Evolutionary conservation across 1,140 invertebrate genomes (phyloP), one percentile per base, ranked within the genome.

Genomic region (Anthonomus grandis): DNA sequence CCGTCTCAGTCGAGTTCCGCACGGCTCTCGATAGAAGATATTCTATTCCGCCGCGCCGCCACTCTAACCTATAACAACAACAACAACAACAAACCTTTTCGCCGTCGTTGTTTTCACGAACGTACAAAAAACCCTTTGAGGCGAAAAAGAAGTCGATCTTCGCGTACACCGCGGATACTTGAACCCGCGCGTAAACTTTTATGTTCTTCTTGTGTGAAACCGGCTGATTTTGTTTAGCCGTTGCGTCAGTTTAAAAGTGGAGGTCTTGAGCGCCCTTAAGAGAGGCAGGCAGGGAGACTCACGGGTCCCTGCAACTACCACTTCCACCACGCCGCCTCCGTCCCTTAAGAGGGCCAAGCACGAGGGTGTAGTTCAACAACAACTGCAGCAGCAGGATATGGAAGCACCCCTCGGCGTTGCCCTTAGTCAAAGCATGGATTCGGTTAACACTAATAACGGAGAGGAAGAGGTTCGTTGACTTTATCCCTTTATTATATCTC

Each of bases 341-440:
- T 64, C 76, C 68, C 75, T 80, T 67, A 81, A 80, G 74, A 77
- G 79, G 67, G 74, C 77, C 72, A 76, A 78, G 73, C 77, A 78
- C 76, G 78, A 80, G 64, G 60, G 59, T 45, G 59, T 52, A 37
- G n/a, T n/a, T n/a, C n/a, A n/a, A n/a, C n/a, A n/a, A n/a, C n/a
- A n/a, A n/a, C n/a, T n/a, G n/a, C 48, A 31, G 61, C 57, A 67
- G 44, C 64, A 71, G 62, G 64, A 68, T 60, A 74, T 74, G 72
- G 72, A 74, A 70, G 77, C 76, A 73, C 78, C 72, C 68, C 78
- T 82, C 71, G 78, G 82, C 64, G 81, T 80, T 62, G 81, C 83
- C 65, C 77, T 86, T 57, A 85, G 83, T 61, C 90, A 93, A 79
- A 92, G 89, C 79, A 91, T 92, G 87, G 90, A 93, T 81, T 92